Percentiles rank a stretch among this genome's conserved stretches.
Conservation (phyloP, 2,888 invertebrate species). For the Phortica okadai region DNA sequence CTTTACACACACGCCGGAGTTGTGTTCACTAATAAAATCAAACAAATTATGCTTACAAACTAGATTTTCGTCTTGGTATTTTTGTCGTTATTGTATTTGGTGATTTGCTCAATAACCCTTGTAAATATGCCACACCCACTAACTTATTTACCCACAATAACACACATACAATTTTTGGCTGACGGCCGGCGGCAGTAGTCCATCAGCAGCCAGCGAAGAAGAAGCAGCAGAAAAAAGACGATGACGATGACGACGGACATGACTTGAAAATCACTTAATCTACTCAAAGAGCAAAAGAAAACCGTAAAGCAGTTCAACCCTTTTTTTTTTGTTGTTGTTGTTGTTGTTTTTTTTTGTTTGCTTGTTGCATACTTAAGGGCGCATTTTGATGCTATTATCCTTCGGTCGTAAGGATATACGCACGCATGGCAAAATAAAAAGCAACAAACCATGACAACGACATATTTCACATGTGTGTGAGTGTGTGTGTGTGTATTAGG, state of each 20-base stretch:
- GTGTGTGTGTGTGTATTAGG: slow-evolving; percentile 12
- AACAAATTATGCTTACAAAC: slow-evolving; percentile 73
- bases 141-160: slow-evolving; percentile 33
- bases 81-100: slow-evolving; percentile 44
- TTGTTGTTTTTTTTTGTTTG: slow-evolving; percentile 34
- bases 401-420: slow-evolving; percentile 49
- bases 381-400: slow-evolving; percentile 43
- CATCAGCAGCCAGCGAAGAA: slow-evolving; percentile 54
- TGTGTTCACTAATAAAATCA: slow-evolving; percentile 57
- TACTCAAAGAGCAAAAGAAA: slow-evolving; percentile 53
- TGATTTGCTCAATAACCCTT: slow-evolving; percentile 76
- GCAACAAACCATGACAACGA: slow-evolving; percentile 64
- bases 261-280: slow-evolving; percentile 75
- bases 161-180: slow-evolving; percentile 25
- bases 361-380: slow-evolving; percentile 52
- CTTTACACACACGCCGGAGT: slow-evolving; percentile 14
- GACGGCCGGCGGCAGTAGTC: slow-evolving; percentile 58
- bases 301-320: slow-evolving; percentile 33
- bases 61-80: slow-evolving; percentile 57
- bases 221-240: slow-evolving; percentile 10
- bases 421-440: slow-evolving; percentile 41
- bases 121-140: slow-evolving; percentile 66
- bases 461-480: slow-evolving; percentile 60
- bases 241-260: slow-evolving; percentile 57
- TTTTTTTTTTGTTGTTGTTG: slow-evolving; percentile 42